Percentiles rank a stretch among this genome's conserved stretches.
Evolutionary conservation across 2,113 vertebrate species (phyloP).

Genomic region (Limnothrissa miodon): DNA sequence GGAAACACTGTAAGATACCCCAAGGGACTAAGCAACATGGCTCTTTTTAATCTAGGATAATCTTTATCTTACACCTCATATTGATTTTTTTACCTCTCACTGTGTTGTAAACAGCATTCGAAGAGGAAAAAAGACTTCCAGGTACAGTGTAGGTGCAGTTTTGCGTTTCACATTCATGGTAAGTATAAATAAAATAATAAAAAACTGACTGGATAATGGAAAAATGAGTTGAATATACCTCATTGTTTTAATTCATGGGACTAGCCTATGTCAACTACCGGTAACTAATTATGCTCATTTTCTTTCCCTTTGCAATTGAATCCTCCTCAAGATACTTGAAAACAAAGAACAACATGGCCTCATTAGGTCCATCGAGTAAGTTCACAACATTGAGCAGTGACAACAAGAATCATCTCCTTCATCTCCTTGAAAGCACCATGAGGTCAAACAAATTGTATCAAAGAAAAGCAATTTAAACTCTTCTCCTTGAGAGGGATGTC

Average conservation of each 20-base stretch:
- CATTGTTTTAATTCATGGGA: too few species aligned
- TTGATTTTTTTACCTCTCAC: neutral
- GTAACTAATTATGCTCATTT: too few species aligned
- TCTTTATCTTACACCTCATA: neutral
- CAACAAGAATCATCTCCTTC: constrained; percentile 1
- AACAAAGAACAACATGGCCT: neutral
- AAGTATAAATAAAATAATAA: too few species aligned
- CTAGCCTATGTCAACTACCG: neutral
- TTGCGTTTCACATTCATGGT: too few species aligned
- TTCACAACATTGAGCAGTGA: neutral
- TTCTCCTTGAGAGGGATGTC: neutral
- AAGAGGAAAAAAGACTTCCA: neutral
- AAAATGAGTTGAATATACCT: too few species aligned
- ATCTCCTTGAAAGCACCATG: neutral
- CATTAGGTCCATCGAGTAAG: neutral
- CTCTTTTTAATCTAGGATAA: neutral
- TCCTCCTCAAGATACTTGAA: neutral
- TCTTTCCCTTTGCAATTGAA: neutral
- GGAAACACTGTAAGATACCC: neutral
- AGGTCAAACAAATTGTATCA: neutral
- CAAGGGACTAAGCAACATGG: neutral
- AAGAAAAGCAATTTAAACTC: neutral
- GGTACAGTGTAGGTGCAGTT: neutral
- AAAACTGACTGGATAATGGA: too few species aligned
- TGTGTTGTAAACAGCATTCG: neutral